A percentile compares a stretch with the other conserved stretches of the same genome.
Conservation (phyloP, 2,797 vertebrate species). For the Sciurus carolinensis region DNA sequence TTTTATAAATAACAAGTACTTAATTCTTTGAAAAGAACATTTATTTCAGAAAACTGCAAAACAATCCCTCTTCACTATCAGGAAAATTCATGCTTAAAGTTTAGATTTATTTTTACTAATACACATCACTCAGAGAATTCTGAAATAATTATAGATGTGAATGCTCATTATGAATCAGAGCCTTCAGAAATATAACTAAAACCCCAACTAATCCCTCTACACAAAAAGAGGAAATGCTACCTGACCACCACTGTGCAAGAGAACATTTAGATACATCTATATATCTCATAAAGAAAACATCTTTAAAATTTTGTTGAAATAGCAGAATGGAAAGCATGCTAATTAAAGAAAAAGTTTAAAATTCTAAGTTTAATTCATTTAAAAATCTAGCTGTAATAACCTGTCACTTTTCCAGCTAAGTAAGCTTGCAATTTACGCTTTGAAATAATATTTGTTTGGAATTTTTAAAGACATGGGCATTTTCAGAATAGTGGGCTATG, state of each 20-base stretch:
- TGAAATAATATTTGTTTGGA: slow-evolving; percentile 60
- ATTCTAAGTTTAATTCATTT: slow-evolving; percentile 23
- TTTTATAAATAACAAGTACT: slow-evolving; percentile 60
- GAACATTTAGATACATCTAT: slow-evolving; percentile 11
- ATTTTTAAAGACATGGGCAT: slow-evolving; percentile 58
- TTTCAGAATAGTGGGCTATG: background rate
- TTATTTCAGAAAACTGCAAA: slow-evolving; percentile 76
- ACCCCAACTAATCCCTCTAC: background rate
- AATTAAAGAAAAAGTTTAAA: slow-evolving; percentile 6
- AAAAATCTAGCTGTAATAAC: slow-evolving; percentile 49
- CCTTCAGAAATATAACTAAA: slow-evolving; percentile 19
- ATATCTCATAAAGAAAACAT: slow-evolving; percentile 52
- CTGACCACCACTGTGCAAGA: slow-evolving; percentile 2
- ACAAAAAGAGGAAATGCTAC: slow-evolving; percentile 36
- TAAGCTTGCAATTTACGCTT: slow-evolving; percentile 45
- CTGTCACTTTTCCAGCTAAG: slow-evolving; percentile 39
- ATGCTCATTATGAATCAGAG: slow-evolving; percentile 63
- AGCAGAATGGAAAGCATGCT: slow-evolving; percentile 37
- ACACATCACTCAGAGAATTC: slow-evolving; percentile 37
- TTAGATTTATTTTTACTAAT: slow-evolving; percentile 59
- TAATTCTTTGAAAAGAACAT: slow-evolving; percentile 31
- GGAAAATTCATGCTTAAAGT: slow-evolving; percentile 58
- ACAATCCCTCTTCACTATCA: background rate
- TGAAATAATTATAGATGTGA: slow-evolving; percentile 51
- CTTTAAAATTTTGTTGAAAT: slow-evolving; percentile 44